phyloP scores from a whole-genome alignment of 2,113 vertebrate genomes.

The Geococcyx californianus region DNA sequence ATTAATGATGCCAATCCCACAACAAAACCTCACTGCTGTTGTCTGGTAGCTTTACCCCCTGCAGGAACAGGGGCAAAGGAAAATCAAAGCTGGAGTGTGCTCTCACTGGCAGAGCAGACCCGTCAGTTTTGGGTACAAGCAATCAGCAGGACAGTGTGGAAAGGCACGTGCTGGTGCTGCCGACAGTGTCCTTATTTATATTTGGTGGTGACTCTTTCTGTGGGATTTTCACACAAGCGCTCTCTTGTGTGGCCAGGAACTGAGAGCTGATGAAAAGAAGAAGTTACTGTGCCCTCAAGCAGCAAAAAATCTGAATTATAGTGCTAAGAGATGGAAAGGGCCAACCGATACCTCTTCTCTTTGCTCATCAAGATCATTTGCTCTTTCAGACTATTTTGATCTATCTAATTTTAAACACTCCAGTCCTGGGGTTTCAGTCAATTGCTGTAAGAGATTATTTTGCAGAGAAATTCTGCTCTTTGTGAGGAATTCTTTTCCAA shows the following conservation, averaged over 20 bases:
- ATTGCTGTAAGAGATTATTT: neutral
- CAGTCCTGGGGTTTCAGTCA: neutral
- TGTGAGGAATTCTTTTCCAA: neutral
- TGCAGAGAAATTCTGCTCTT: neutral
- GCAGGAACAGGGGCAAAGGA: neutral
- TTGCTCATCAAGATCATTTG: neutral
- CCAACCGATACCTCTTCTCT: rapidly evolving
- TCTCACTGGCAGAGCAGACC: neutral
- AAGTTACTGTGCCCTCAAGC: neutral
- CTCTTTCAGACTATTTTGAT: neutral
- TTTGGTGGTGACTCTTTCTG: neutral
- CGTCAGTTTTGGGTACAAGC: neutral
- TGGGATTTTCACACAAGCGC: constrained; percentile 5
- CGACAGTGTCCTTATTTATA: constrained; percentile 22
- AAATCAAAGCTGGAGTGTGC: neutral
- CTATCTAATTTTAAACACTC: neutral
- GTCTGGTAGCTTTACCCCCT: neutral
- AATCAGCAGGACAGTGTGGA: neutral
- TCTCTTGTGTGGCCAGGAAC: constrained; percentile 20
- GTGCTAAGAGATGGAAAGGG: neutral
- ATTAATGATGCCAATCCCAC: neutral
- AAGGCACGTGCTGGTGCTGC: constrained; percentile 16
- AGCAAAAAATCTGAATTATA: neutral
- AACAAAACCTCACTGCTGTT: neutral
- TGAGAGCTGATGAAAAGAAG: neutral